Evolutionary conservation across 2,113 vertebrate species (phyloP).

Genomic region (Asarcornis scutulata): DNA sequence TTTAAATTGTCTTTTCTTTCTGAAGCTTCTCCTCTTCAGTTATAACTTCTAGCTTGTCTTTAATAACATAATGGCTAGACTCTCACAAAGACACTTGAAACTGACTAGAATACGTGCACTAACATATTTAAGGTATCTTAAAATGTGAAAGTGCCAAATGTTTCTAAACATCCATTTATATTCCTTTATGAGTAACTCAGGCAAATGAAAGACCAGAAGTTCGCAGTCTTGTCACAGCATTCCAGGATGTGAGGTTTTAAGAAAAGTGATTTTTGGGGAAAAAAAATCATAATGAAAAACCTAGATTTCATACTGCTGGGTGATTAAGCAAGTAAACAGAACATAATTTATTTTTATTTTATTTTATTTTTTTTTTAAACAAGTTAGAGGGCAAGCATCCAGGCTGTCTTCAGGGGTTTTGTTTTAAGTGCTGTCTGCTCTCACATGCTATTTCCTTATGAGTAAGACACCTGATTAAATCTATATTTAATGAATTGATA

Average conservation of each 20-base stretch:
- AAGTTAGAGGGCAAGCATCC: not conserved
- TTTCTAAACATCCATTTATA: not conserved
- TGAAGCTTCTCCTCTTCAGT: not conserved
- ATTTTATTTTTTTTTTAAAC: not conserved
- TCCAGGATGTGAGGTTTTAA: not conserved
- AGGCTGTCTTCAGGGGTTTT: not conserved
- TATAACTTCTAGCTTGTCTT: not conserved
- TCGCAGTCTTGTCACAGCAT: not conserved
- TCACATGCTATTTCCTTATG: not conserved
- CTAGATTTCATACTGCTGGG: fast-evolving
- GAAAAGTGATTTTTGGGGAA: not conserved
- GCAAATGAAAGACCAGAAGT: not conserved
- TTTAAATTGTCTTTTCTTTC: not conserved
- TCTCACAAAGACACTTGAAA: not conserved
- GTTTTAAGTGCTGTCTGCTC: not conserved
- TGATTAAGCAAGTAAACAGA: conserved; percentile 22
- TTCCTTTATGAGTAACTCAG: fast-evolving
- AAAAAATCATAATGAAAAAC: not conserved
- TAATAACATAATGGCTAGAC: not conserved
- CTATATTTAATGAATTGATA: not conserved
- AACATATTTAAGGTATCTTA: not conserved
- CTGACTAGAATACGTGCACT: not conserved
- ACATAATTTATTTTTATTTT: not conserved
- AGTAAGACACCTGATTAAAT: not conserved
- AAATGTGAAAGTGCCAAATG: not conserved